Evolutionary conservation across 2,113 vertebrate genomes (phyloP).

Genomic region (Scophthalmus maximus): DNA sequence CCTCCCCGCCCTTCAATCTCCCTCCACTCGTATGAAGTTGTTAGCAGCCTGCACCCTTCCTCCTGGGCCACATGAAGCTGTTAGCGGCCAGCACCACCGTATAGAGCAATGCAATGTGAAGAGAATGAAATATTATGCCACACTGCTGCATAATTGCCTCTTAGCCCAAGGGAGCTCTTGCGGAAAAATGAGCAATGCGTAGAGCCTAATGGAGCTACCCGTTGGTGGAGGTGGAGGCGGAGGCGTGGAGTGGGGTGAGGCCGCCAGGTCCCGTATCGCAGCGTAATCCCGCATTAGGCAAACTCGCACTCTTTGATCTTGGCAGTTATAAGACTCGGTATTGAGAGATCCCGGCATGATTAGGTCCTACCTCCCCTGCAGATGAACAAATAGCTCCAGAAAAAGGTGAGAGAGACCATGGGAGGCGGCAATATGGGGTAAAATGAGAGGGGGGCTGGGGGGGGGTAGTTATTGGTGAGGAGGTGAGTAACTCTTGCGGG

Average conservation of each 20-base stretch:
- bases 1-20: slow-evolving; percentile 15
- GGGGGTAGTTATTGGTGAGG: not conserved
- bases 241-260: slow-evolving; percentile 49
- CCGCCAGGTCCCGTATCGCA: slow-evolving; percentile 58
- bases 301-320: slow-evolving; percentile 71
- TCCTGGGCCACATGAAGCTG: slow-evolving; percentile 75
- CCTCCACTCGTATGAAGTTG: slow-evolving; percentile 59
- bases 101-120: slow-evolving; percentile 72
- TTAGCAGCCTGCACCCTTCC: slow-evolving; percentile 70
- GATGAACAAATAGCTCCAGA: slow-evolving; percentile 54
- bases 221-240: slow-evolving; percentile 37
- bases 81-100: slow-evolving; percentile 67
- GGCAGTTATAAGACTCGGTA: slow-evolving; percentile 64
- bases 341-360: slow-evolving; percentile 58
- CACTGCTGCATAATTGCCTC: slow-evolving; percentile 84
- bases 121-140: slow-evolving; percentile 85
- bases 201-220: slow-evolving; percentile 78
- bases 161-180: slow-evolving; percentile 83
- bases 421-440: not conserved
- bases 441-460: not conserved
- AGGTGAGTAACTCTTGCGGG: slow-evolving; percentile 23
- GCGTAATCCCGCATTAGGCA: slow-evolving; percentile 64
- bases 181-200: slow-evolving; percentile 82
- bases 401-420: slow-evolving; percentile 10
- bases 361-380: slow-evolving; percentile 35